A percentile compares a stretch with the other conserved stretches of the same genome.
These are phyloP conservation scores for Xylota segnis DNA, from an alignment of 2,888 invertebrate genomes.

Conservation along the genomic window DNA sequence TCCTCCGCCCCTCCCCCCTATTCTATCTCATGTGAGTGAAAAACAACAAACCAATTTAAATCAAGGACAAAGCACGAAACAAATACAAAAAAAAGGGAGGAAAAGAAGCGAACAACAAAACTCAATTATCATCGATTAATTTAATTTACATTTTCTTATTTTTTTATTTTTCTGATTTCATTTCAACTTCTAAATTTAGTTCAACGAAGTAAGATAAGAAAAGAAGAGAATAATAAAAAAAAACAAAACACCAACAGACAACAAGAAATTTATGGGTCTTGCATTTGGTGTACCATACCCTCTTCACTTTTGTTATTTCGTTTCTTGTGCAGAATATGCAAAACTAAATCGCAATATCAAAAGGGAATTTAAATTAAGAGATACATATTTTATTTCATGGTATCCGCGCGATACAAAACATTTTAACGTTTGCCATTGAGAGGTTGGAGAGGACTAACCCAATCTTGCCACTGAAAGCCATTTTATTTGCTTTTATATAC, in stretches of 20 bases:
- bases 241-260: slow-evolving; percentile 20
- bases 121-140: slow-evolving; percentile 77
- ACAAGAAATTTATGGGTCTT: slow-evolving; percentile 38
- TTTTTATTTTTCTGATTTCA: slow-evolving; percentile 39
- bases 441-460: slow-evolving; percentile 16
- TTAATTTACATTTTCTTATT: slow-evolving; percentile 73
- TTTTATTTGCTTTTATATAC: slow-evolving; percentile 25
- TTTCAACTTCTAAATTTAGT: slow-evolving; percentile 72
- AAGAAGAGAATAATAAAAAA: slow-evolving; percentile 12
- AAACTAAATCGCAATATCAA: slow-evolving; percentile 46
- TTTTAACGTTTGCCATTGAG: neutral
- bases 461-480: slow-evolving; percentile 25
- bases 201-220: slow-evolving; percentile 60
- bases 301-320: neutral
- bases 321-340: slow-evolving; percentile 39
- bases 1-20: neutral
- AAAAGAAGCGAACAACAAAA: slow-evolving; percentile 70
- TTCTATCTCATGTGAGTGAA: slow-evolving; percentile 4
- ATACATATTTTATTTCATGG: slow-evolving; percentile 49
- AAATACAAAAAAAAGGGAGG: slow-evolving; percentile 25
- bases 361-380: slow-evolving; percentile 59
- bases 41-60: slow-evolving; percentile 65
- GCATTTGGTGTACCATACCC: slow-evolving; percentile 40
- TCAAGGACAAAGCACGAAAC: slow-evolving; percentile 65
- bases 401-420: slow-evolving; percentile 6